These are phyloP conservation scores for Macropodus opercularis DNA, from an alignment of 2,797 vertebrate species.

Conservation along the genomic window DNA sequence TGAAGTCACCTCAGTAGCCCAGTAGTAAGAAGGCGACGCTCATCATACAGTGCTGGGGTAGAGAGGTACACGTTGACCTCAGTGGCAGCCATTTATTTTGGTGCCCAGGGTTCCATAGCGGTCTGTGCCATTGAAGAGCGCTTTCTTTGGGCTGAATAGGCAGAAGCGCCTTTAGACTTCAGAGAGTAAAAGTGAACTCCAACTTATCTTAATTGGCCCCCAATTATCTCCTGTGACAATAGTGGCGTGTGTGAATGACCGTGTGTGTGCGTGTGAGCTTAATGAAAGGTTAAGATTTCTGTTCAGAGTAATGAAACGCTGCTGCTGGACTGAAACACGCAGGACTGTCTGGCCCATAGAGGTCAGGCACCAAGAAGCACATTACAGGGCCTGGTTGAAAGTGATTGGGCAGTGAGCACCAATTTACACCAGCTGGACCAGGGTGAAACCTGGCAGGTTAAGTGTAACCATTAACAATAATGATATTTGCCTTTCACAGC, in stretches of 20 bases:
- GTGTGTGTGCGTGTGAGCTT: slow-evolving; percentile 34
- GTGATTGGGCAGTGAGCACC: slow-evolving; percentile 10
- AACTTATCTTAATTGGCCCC: slow-evolving; percentile 69
- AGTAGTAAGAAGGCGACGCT: slow-evolving; percentile 9
- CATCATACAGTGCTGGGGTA: slow-evolving; percentile 20
- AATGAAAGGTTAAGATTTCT: slow-evolving; percentile 79
- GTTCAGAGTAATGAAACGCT: slow-evolving; percentile 66
- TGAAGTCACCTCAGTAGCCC: slow-evolving; percentile 45
- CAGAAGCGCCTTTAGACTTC: slow-evolving; percentile 47
- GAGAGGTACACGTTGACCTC: slow-evolving; percentile 33
- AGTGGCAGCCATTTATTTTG: slow-evolving; percentile 37
- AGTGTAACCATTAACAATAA: not conserved
- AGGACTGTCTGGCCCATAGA: slow-evolving; percentile 20
- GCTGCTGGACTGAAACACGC: slow-evolving; percentile 50
- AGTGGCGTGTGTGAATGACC: slow-evolving; percentile 6
- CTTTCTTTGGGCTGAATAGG: slow-evolving; percentile 59
- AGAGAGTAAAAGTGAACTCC: slow-evolving; percentile 58
- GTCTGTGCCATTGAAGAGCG: slow-evolving; percentile 58
- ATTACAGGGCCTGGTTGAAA: slow-evolving; percentile 20
- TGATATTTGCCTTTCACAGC: not conserved
- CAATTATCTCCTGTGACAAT: slow-evolving; percentile 71
- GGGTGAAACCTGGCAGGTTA: not conserved
- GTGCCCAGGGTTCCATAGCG: slow-evolving; percentile 35
- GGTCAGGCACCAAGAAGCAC: slow-evolving; percentile 18
- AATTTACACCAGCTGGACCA: slow-evolving; percentile 6